These are phyloP conservation scores for Ophion obscuratus DNA, from an alignment of 2,888 invertebrate species.

Conservation along the genomic window DNA sequence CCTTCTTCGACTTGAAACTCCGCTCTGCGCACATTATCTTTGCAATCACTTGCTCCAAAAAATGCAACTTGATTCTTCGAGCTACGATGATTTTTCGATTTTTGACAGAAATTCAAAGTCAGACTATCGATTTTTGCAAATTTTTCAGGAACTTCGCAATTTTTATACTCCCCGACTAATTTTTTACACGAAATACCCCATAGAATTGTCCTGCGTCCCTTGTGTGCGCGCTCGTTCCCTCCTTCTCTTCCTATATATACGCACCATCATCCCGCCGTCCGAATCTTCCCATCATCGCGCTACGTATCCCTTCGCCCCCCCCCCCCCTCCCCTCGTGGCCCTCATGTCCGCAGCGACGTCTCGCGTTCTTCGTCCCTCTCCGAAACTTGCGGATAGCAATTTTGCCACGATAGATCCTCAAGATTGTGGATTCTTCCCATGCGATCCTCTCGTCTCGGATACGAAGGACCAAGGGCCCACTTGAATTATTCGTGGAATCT, in stretches of 20 bases:
- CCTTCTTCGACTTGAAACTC: no score
- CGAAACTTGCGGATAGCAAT: constrained; percentile 24
- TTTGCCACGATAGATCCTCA: constrained; percentile 42
- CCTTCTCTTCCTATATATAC: neutral
- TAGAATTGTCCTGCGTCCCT: constrained; percentile 22
- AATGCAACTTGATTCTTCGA: no score
- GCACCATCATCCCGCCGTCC: constrained; percentile 40
- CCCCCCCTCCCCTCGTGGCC: neutral
- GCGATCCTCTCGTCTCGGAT: constrained; percentile 17
- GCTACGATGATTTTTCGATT: neutral
- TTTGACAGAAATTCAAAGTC: neutral
- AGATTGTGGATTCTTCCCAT: constrained; percentile 47
- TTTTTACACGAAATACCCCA: constrained; percentile 13
- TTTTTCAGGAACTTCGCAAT: no score
- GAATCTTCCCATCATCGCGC: constrained; percentile 9
- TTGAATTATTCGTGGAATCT: constrained; percentile 44
- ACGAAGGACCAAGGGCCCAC: constrained; percentile 9
- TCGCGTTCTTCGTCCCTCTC: constrained; percentile 20
- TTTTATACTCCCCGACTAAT: no score
- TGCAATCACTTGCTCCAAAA: no score
- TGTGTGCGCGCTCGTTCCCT: constrained; percentile 5
- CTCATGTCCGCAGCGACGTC: neutral
- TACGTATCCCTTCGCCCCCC: neutral
- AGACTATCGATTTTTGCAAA: neutral
- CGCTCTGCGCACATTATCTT: no score